Conservation (phyloP, 2,888 invertebrate genomes). For the Tigriopus californicus region DNA sequence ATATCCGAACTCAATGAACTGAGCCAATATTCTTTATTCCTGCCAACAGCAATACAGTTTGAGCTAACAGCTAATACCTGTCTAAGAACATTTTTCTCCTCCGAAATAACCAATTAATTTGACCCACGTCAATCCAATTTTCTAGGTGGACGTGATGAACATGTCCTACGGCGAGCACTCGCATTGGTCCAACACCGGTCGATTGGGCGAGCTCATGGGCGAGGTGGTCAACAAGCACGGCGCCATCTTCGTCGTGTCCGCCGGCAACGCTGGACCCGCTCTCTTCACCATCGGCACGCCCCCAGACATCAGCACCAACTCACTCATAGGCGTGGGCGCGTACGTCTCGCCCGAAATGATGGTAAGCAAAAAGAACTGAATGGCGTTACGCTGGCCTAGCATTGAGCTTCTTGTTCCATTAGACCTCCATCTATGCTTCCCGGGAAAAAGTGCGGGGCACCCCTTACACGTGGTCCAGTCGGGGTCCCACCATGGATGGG, state of each 20-base stretch:
- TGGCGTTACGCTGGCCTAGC: too few relatives aligned
- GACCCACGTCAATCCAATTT: too few relatives aligned
- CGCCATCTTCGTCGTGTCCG: slow-evolving; percentile 79
- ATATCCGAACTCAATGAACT: too few relatives aligned
- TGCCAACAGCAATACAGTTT: too few relatives aligned
- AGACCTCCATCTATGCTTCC: slow-evolving; percentile 66
- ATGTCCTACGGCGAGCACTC: slow-evolving; percentile 96
- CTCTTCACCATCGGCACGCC: slow-evolving; percentile 67
- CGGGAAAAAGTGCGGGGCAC: slow-evolving; percentile 56
- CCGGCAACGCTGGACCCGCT: slow-evolving; percentile 86
- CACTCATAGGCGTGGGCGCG: slow-evolving; percentile 79
- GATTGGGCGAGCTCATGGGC: slow-evolving; percentile 63
- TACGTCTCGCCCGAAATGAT: slow-evolving; percentile 97
- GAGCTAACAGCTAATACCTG: too few relatives aligned
- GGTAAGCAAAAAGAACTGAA: too few relatives aligned
- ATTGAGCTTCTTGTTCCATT: slow-evolving; percentile 25
- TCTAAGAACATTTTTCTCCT: too few relatives aligned
- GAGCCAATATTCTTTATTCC: too few relatives aligned
- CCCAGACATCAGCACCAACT: slow-evolving; percentile 44
- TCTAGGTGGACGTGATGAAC: slow-evolving; percentile 68
- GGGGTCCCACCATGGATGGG: slow-evolving; percentile 40
- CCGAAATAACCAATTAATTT: too few relatives aligned
- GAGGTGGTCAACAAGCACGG: slow-evolving; percentile 78
- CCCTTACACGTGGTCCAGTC: slow-evolving; percentile 55
- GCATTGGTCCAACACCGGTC: slow-evolving; percentile 72